Evolutionary conservation across 2,888 invertebrate genomes (phyloP).

Genomic region (Rotaria sp.): DNA sequence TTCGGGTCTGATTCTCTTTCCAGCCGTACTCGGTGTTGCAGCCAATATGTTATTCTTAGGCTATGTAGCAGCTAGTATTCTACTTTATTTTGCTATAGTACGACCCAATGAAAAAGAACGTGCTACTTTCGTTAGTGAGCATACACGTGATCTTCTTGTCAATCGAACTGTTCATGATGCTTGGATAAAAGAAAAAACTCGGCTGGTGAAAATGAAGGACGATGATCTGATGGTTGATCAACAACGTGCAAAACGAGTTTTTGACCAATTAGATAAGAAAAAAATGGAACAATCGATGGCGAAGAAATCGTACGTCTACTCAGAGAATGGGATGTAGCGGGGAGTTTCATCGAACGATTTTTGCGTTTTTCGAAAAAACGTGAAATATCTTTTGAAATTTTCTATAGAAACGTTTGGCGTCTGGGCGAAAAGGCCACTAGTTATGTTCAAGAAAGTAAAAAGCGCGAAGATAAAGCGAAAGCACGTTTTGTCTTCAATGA

Average conservation of each 20-base stretch:
- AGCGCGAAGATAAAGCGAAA: conserved; percentile 16
- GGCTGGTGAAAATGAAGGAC: not conserved
- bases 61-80: not conserved
- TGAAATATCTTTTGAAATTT: not conserved
- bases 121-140: not conserved
- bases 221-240: not conserved
- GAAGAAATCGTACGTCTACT: not conserved
- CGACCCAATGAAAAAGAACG: not conserved
- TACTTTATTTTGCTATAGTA: not conserved
- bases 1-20: not conserved
- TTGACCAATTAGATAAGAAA: not conserved
- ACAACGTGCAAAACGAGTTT: not conserved
- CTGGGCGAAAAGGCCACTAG: conserved; percentile 25
- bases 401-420: conserved; percentile 22
- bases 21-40: not conserved
- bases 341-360: not conserved
- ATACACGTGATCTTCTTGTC: not conserved
- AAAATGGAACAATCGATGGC: not conserved
- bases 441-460: conserved; percentile 42
- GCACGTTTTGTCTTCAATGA: conserved; percentile 68
- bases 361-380: conserved; percentile 24
- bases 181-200: not conserved
- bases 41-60: not conserved
- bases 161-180: not conserved
- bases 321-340: not conserved